Evolutionary conservation across 1,140 invertebrate genomes (phyloP).

Genomic region (Leguminivora glycinivorella): DNA sequence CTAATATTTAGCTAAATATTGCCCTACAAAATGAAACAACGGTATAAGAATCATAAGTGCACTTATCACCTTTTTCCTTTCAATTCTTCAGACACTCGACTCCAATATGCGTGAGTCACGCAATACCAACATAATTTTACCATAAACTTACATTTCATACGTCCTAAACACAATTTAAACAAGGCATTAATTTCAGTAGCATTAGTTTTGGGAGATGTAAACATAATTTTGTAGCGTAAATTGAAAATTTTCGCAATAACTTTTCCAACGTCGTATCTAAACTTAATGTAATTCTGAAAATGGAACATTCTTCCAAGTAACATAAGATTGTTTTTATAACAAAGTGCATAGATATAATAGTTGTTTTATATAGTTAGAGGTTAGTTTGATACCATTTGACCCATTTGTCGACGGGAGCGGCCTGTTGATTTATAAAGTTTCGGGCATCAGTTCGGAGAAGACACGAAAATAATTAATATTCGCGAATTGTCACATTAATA

Average conservation of each 20-base stretch:
- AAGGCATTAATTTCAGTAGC: background rate
- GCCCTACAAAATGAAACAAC: background rate
- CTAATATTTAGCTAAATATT: background rate
- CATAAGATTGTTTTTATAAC: background rate
- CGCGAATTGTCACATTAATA: background rate
- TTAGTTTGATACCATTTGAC: slow-evolving; percentile 57
- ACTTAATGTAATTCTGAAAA: background rate
- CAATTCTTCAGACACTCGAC: background rate
- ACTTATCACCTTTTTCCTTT: background rate
- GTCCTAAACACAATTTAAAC: background rate
- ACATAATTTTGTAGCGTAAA: slow-evolving; percentile 37
- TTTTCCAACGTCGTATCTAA: background rate
- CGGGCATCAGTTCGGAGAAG: slow-evolving; percentile 35
- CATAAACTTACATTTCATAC: background rate
- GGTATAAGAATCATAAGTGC: background rate
- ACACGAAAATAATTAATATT: slow-evolving; percentile 20
- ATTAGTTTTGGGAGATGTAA: background rate
- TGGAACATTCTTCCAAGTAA: background rate
- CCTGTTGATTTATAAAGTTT: slow-evolving; percentile 46
- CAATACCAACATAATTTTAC: background rate
- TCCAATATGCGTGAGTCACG: slow-evolving; percentile 16
- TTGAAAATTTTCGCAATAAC: slow-evolving; percentile 41
- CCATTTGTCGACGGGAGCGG: slow-evolving; percentile 45
- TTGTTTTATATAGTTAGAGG: background rate
- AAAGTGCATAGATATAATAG: background rate